Evolutionary conservation across 1,140 invertebrate genomes (phyloP).

Genomic region (Apis dorsata): DNA sequence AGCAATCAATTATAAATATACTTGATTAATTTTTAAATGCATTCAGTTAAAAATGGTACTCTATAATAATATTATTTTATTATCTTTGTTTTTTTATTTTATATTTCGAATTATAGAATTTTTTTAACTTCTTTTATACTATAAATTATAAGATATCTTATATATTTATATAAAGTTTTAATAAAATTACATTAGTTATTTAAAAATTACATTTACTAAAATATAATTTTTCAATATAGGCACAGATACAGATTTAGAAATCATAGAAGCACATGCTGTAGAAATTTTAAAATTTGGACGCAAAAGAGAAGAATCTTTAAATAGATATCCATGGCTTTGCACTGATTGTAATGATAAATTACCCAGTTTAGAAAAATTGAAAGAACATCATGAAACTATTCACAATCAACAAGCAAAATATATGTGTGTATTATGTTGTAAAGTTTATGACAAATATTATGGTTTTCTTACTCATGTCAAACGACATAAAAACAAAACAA

Average conservation of each 20-base stretch:
- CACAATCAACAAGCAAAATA: conserved; percentile 81
- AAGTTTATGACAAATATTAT: conserved; percentile 82
- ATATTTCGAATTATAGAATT: too few relatives aligned
- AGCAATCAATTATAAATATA: too few relatives aligned
- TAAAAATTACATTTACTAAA: conserved; percentile 3
- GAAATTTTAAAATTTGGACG: conserved; percentile 60
- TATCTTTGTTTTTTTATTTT: too few relatives aligned
- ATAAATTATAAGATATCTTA: background rate
- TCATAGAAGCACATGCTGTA: conserved; percentile 69
- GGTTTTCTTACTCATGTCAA: conserved; percentile 82
- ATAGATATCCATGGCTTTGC: conserved; percentile 82
- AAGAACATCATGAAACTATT: conserved; percentile 79
- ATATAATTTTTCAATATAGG: conserved; percentile 58
- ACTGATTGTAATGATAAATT: conserved; percentile 81
- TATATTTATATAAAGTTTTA: background rate
- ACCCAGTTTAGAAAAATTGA: conserved; percentile 78
- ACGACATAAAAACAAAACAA: conserved; percentile 80
- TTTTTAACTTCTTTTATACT: too few relatives aligned
- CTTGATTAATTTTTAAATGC: background rate
- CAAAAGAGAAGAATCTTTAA: conserved; percentile 72
- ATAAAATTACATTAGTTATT: background rate
- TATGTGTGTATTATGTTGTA: conserved; percentile 82
- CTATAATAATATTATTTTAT: too few relatives aligned
- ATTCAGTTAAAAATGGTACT: background rate
- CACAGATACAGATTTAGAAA: conserved; percentile 76